Evolutionary conservation across 2,113 vertebrate genomes (phyloP), one percentile per base, ranked within the genome.

Genomic region (Esox niger): DNA sequence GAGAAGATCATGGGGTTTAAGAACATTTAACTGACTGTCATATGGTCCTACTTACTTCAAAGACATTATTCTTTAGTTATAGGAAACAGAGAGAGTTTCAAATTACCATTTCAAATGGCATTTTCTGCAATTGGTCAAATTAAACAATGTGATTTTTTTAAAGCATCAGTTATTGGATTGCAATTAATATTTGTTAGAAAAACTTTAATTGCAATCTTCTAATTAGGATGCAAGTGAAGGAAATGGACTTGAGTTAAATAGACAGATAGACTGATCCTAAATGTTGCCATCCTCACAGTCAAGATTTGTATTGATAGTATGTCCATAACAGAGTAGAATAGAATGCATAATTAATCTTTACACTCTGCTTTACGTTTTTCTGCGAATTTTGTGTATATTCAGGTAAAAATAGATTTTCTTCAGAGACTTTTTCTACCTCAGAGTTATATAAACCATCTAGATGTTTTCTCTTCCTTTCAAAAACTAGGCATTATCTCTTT

Each of bases 161-260:
- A 43, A 17, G 23, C 25, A 17, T 57, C 11, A 27, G 26, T 21
- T 25, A 27, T 57, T 6, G 55, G 55, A 57, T 57, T 6, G 11
- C 15, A 29, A 57, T 23, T 56, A 1, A 13, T 27, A n/a, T 4
- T 5, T 29, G 55, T 57, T 23, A 6, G 26, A 25, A 13, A 62
- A 66, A 70, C 58, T 33, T 62, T 35, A 33, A n/a, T n/a, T 25
- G 17, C 29, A n/a, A 58, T n/a, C n/a, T n/a, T n/a, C n/a, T n/a
- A 38, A 78, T 74, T 69, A 63, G 35, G 46, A 64, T 29, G 54
- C 38, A 62, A 25, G n/a, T 20, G 49, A 65, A 54, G 30, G 33
- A 73, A n/a, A n/a, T n/a, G n/a, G n/a, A n/a, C n/a, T n/a, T n/a
- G n/a, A n/a, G n/a, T n/a, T n/a, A n/a, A n/a, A n/a, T n/a, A n/a